phyloP scores from a whole-genome alignment of 53 echinoderm and acorn worm genomes.

The Zoroaster sp. region DNA sequence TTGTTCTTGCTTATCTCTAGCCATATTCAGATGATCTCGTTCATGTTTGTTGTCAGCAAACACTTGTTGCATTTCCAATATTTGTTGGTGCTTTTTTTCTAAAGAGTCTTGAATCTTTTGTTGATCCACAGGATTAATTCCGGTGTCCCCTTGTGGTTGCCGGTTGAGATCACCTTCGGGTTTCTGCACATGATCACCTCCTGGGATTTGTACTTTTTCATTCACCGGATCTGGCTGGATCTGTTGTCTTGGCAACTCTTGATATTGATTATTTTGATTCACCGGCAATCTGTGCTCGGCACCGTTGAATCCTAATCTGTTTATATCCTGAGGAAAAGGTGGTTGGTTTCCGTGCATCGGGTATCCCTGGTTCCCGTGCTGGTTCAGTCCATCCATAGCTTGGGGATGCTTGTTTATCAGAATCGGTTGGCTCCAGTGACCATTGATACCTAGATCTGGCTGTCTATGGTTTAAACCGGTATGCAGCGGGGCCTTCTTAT shows the following conservation, averaged over 20 bases:
- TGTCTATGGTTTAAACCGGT: not conserved
- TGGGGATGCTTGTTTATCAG: not conserved
- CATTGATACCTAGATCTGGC: not conserved
- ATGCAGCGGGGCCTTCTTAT: not conserved
- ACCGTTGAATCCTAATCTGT: not conserved
- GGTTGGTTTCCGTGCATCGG: not conserved
- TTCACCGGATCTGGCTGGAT: too few species aligned
- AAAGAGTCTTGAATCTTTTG: not conserved
- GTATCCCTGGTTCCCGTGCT: not conserved
- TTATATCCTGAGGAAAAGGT: not conserved
- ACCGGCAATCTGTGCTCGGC: not conserved
- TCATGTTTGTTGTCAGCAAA: too few species aligned
- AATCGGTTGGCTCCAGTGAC: constrained; percentile 12
- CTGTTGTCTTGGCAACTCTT: not conserved
- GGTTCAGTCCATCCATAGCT: not conserved
- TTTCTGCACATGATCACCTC: not conserved
- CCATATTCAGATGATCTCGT: too few species aligned
- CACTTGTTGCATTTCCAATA: too few species aligned
- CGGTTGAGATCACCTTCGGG: not conserved
- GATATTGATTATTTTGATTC: not conserved
- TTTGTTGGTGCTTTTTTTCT: not conserved
- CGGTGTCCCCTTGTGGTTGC: not conserved
- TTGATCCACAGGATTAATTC: not conserved
- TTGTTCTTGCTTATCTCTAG: too few species aligned
- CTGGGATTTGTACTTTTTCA: not conserved